Conservation (phyloP, 2,113 vertebrate species). For the Gallinago jamesoni region DNA sequence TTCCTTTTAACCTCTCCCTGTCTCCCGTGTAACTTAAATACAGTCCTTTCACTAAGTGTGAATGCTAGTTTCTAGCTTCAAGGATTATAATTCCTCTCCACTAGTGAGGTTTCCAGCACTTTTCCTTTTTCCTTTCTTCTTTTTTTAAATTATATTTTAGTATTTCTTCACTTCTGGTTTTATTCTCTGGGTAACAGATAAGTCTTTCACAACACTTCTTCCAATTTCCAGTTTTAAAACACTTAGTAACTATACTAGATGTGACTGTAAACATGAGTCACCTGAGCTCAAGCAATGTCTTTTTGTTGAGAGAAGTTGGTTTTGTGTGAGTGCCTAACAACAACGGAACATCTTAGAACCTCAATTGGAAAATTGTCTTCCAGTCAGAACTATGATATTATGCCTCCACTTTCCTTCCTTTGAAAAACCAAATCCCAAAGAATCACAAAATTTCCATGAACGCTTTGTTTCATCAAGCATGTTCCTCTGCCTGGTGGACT, state of each 20-base stretch:
- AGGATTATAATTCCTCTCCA: not conserved
- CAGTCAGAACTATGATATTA: not conserved
- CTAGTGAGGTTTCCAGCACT: not conserved
- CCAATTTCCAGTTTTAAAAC: not conserved
- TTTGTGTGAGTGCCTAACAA: not conserved
- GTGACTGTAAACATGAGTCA: not conserved
- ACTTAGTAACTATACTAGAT: accelerated
- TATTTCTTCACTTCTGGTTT: not conserved
- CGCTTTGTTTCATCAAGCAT: not conserved
- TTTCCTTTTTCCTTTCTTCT: not conserved
- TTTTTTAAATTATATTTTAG: not conserved
- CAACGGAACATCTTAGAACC: not conserved
- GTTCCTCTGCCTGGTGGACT: not conserved
- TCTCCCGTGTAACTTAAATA: not conserved
- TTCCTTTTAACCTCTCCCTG: not conserved
- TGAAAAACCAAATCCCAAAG: not conserved
- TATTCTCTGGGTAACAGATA: not conserved
- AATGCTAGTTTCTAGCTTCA: not conserved
- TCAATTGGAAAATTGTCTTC: not conserved
- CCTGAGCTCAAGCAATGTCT: not conserved
- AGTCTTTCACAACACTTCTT: not conserved
- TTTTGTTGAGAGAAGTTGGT: not conserved
- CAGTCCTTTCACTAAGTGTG: not conserved
- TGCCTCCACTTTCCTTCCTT: not conserved
- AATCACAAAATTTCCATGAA: not conserved